A percentile compares a stretch with the other conserved stretches of the same genome.
Evolutionary conservation across 2,888 invertebrate species (phyloP).

Genomic region (Volucella zonaria): DNA sequence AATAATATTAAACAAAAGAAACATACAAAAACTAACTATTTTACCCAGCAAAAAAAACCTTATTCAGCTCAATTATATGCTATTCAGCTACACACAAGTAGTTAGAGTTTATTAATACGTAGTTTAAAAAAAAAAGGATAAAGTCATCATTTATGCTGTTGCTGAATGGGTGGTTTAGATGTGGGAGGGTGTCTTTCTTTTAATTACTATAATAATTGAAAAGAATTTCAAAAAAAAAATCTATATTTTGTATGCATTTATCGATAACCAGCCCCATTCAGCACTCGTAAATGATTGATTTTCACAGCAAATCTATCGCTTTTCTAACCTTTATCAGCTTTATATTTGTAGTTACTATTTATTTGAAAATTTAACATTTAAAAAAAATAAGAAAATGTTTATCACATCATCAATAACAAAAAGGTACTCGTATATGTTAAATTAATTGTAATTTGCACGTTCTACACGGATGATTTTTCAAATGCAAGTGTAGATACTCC

Average conservation of each 20-base stretch:
- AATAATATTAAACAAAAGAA: constrained; percentile 23
- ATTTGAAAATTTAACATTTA: constrained; percentile 30
- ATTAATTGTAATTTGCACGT: constrained; percentile 58
- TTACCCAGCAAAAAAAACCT: constrained; percentile 50
- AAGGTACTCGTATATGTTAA: constrained; percentile 12
- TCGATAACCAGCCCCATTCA: constrained; percentile 10
- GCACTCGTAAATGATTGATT: constrained; percentile 58
- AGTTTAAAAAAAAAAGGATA: constrained; percentile 43
- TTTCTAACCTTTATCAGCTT: constrained; percentile 66
- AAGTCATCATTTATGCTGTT: constrained; percentile 40
- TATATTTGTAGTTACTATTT: constrained; percentile 47
- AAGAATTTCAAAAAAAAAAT: not conserved
- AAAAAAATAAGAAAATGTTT: constrained; percentile 38
- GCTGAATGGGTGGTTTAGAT: constrained; percentile 33
- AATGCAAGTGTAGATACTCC: constrained; percentile 31
- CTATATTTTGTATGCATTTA: not conserved
- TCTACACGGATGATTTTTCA: constrained; percentile 36
- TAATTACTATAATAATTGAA: not conserved
- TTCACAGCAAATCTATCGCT: constrained; percentile 51
- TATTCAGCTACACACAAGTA: constrained; percentile 66
- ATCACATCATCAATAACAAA: constrained; percentile 7
- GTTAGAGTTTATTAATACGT: constrained; percentile 52
- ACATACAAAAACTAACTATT: constrained; percentile 15
- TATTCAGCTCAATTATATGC: constrained; percentile 67
- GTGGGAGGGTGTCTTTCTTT: not conserved